Conservation (phyloP, 2,797 vertebrate genomes). For the Aplochiton taeniatus region DNA sequence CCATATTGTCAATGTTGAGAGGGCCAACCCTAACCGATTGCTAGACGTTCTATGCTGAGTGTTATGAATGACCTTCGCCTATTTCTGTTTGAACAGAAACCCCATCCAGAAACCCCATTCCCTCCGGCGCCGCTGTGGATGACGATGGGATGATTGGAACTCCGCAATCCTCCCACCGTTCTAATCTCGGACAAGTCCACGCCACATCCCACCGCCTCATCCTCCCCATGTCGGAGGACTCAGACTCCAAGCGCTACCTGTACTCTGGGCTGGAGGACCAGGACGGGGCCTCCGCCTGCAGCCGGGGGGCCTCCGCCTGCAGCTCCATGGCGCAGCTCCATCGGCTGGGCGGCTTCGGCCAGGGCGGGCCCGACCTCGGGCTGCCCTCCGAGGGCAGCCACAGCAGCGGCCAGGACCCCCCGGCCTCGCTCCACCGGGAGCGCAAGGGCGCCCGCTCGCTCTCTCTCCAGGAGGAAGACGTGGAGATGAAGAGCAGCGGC, state of each 20-base stretch:
- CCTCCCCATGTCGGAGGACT: conserved; percentile 71
- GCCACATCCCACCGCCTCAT: conserved; percentile 12
- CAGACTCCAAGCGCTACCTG: conserved; percentile 65
- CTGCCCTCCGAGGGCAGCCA: conserved; percentile 79
- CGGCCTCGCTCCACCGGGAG: conserved; percentile 44
- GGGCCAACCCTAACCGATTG: too few relatives aligned
- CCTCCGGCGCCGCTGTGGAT: neutral
- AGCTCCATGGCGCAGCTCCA: conserved; percentile 71
- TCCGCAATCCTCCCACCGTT: conserved; percentile 1
- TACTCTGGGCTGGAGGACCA: conserved; percentile 71
- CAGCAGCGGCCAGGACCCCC: conserved; percentile 70
- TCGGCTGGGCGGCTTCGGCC: conserved; percentile 76
- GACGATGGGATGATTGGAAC: conserved; percentile 62
- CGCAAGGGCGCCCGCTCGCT: conserved; percentile 62
- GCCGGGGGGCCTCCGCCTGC: conserved; percentile 52
- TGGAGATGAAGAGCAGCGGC: conserved; percentile 88
- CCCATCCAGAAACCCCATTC: conserved; percentile 12
- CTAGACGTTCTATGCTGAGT: too few relatives aligned
- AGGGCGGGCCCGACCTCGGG: conserved; percentile 68
- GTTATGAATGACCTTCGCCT: neutral
- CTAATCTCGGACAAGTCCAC: conserved; percentile 24
- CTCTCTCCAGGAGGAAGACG: conserved; percentile 78
- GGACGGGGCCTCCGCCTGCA: conserved; percentile 43
- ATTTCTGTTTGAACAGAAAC: conserved; percentile 49
- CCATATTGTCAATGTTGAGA: too few relatives aligned